Evolutionary conservation across 2,113 vertebrate species (phyloP), one percentile per base, ranked within the genome.

Genomic region (Pavo muticus): DNA sequence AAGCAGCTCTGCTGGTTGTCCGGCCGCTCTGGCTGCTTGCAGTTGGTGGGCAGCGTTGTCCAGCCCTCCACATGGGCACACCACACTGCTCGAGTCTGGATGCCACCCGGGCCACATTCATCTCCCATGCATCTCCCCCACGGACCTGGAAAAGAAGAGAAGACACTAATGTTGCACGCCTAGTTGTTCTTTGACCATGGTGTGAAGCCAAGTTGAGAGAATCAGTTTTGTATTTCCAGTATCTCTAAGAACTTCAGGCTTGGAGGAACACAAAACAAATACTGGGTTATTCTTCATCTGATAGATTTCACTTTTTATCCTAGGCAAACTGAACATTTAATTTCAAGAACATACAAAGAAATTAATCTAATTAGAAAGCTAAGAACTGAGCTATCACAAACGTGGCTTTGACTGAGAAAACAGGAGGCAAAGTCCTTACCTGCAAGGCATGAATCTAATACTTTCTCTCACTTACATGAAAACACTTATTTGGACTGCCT

Each of bases 101-200:
- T 98, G 69, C 99, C 99, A 10, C 99, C 99, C 0, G 98, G 99
- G 5, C 99, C 99, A 1, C 99, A 99, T 20, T 99, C 99, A 11
- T 99, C 99, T 90, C 99, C 99, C 99, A 99, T 99, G 94, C 99
- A 99, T 60, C 99, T 97, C 27, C 99, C 99, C 99, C 99, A 99
- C 0, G 99, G 98, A 97, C 99, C 99, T 99, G 96, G 35, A 88
- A 96, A 96, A 97, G 17, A 85, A 94, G 17, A 90, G 40, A 29
- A 95, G 42, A 88, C 63, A 86, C 30, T 84, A 27, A 80, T 16
- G 4, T 56, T 23, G 69, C 42, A 63, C 23, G 8, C 39, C 44
- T 17, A 2, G 21, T 25, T 29, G 10, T 6, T 81, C 35, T 70
- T 70, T 74, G 52, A 42, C 9, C 8, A 1, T 5, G 23, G 17